phyloP scores from a whole-genome alignment of 1,140 invertebrate genomes.

The Heliconius nattereri region DNA sequence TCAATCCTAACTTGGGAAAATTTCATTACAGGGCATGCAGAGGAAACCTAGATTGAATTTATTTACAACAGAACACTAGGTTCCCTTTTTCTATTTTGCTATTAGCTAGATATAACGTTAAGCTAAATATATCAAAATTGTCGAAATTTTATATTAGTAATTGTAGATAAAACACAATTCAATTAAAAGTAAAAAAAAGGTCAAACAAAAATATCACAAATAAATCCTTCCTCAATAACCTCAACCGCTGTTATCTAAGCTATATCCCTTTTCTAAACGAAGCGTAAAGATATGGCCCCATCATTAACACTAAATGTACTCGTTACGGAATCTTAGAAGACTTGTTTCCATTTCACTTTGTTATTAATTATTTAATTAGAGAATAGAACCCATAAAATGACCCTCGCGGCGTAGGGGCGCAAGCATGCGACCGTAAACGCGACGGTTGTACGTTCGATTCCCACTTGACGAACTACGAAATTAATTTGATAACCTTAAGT shows the following conservation, averaged over 20 bases:
- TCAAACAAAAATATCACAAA: not conserved
- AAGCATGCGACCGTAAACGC: not conserved
- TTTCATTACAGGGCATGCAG: no score
- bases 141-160: no score
- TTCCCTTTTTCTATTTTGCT: no score
- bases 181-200: not conserved
- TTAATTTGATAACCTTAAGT: no score
- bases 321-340: slow-evolving; percentile 13
- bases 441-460: not conserved
- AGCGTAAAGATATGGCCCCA: slow-evolving; percentile 24
- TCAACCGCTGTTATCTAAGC: not conserved
- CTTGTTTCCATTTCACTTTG: slow-evolving; percentile 11
- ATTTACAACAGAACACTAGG: no score
- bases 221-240: not conserved
- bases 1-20: no score
- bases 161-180: not conserved
- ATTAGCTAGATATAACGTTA: no score
- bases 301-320: slow-evolving; percentile 25
- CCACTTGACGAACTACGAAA: not conserved
- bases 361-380: not conserved
- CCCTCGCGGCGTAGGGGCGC: no score
- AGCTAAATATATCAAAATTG: no score
- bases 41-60: no score
- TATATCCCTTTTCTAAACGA: slow-evolving; percentile 7
- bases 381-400: no score